These are phyloP conservation scores for Tyrannus savana DNA, from an alignment of 2,113 vertebrate species.

Conservation along the genomic window DNA sequence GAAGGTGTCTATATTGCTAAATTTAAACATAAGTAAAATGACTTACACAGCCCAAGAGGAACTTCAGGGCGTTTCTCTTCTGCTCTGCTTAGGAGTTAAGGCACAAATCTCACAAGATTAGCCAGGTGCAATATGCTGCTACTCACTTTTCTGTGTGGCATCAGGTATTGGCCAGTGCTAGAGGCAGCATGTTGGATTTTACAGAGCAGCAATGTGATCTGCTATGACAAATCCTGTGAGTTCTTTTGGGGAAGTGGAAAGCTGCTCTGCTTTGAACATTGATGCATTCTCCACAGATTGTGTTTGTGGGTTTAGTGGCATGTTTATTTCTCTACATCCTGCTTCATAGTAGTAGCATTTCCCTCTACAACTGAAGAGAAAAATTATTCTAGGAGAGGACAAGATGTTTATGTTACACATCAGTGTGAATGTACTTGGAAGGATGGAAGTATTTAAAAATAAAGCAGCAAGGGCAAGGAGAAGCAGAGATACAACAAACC, in stretches of 20 bases:
- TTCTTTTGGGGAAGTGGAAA: not conserved
- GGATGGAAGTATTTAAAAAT: not conserved
- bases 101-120: not conserved
- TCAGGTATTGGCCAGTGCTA: not conserved
- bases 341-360: not conserved
- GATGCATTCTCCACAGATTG: not conserved
- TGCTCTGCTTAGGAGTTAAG: not conserved
- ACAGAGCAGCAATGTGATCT: not conserved
- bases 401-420: not conserved
- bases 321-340: not conserved
- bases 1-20: conserved; percentile 3
- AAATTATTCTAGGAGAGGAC: not conserved
- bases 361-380: not conserved
- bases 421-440: not conserved
- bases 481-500: not conserved
- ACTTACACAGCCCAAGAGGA: not conserved
- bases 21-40: conserved; percentile 29
- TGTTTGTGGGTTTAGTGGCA: not conserved
- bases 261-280: not conserved
- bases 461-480: not conserved
- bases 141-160: not conserved
- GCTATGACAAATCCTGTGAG: not conserved
- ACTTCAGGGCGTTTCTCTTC: not conserved
- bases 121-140: conserved; percentile 43
- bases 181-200: not conserved